Evolutionary conservation across 1,140 invertebrate genomes (phyloP).

Genomic region (Listronotus oregonensis): DNA sequence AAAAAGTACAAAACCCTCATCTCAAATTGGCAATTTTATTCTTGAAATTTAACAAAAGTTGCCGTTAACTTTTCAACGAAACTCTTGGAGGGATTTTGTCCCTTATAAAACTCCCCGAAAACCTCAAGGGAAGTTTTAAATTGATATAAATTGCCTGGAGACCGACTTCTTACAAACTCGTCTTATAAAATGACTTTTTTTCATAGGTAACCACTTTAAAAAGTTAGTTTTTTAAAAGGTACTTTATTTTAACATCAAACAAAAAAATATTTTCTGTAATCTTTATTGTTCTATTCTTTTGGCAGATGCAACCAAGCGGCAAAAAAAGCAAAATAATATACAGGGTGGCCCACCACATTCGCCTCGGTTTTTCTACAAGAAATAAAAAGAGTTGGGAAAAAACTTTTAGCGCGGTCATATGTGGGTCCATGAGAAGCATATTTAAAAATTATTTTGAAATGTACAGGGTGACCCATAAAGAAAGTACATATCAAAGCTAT

Average conservation of each 20-base stretch:
- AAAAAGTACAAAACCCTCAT: not conserved
- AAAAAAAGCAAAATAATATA: too few species aligned
- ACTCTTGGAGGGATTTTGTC: not conserved
- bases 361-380: too few species aligned
- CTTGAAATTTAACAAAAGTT: constrained; percentile 8
- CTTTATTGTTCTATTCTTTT: too few species aligned
- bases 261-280: too few species aligned
- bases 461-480: too few species aligned
- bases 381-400: too few species aligned
- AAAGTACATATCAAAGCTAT: too few species aligned
- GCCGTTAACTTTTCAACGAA: constrained; percentile 3
- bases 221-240: constrained; percentile 5
- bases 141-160: constrained; percentile 8
- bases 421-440: too few species aligned
- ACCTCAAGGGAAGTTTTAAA: constrained; percentile 8
- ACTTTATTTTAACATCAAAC: not conserved
- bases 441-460: too few species aligned
- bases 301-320: too few species aligned
- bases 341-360: too few species aligned
- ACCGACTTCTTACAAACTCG: constrained; percentile 6
- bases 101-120: not conserved
- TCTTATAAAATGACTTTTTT: constrained; percentile 12
- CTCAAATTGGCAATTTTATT: constrained; percentile 9
- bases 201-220: constrained; percentile 10
- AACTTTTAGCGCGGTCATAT: too few species aligned